Base-by-base conservation (phyloP, 2,888 invertebrate species). In the Chorisops tibialis region DNA sequence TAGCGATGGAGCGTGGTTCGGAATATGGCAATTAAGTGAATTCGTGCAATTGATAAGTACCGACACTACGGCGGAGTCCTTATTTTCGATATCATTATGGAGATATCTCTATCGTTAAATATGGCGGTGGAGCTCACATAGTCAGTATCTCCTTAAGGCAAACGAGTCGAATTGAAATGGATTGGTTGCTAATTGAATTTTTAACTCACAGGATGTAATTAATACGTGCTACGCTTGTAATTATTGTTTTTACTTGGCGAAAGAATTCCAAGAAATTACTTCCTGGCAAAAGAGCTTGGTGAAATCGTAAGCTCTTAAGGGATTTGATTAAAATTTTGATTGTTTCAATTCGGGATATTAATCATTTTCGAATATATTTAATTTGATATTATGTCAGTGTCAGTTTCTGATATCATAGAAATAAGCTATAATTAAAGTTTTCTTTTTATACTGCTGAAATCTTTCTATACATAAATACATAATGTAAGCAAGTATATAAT, bases 11-110 rank as follows among this genome's bases (percentile, higher is more conserved):
- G 16, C 16, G 19, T 30, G 30, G 30, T 30, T 5, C 30, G 1
- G 43, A 14, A 41, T 41, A 45, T 59, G 19, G 62, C 62, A 62
- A 64, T 64, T 64, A 64, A 54, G 59, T 64, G 64, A 59, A 64
- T 56, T 62, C 62, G 59, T 62, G 54, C 51, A 49, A 52, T 41
- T 43, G 51, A 61, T 61, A 61, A 61, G 30, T 51, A 43, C 45
- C 41, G 35, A 35, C 24, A 45, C 22, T 22, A 41, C 16, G 18
- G 47, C 47, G 18, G 3, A 19, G 18, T 41, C 19, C 45, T 14
- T 18, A 18, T 48, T 41, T 41, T n/a, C 41, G 12, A 41, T 22
- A 47, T 47, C 19, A 47, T n/a, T 16, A 16, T 16, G 19, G 7
- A 14, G 39, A 39, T 12, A 14, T 14, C 39, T 14, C 39, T 14